phyloP scores from a whole-genome alignment of 2,113 vertebrate genomes.

The Tragulus kanchil region DNA sequence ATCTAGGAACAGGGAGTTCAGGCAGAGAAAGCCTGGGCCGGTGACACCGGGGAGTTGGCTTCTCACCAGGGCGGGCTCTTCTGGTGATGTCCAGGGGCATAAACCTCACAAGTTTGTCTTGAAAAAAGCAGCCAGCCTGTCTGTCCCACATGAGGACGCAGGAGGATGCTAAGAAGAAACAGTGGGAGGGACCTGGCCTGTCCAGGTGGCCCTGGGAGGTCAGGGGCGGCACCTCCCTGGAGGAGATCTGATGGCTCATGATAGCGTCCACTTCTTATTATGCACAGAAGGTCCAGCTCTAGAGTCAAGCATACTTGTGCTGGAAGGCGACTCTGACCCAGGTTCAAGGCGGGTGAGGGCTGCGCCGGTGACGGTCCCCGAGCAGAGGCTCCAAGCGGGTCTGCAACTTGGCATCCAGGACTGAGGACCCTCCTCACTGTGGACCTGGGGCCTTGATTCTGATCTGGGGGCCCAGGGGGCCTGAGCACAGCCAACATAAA shows the following conservation, averaged over 20 bases:
- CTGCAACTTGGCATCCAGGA: background rate
- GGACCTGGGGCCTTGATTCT: background rate
- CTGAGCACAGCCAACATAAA: background rate
- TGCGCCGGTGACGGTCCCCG: background rate
- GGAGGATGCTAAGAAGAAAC: background rate
- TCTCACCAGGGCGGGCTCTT: background rate
- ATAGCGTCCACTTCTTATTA: background rate
- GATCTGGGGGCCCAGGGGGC: background rate
- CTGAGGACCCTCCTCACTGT: background rate
- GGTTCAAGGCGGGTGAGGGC: too few species aligned
- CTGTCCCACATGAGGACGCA: background rate
- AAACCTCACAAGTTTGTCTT: background rate
- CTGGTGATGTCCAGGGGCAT: background rate
- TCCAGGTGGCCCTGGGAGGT: background rate
- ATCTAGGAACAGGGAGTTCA: background rate
- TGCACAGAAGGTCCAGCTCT: background rate
- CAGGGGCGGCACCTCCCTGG: background rate
- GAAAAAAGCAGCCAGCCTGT: too few species aligned
- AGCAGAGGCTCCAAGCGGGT: background rate
- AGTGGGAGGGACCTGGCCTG: background rate
- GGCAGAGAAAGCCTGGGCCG: background rate
- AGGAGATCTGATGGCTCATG: background rate
- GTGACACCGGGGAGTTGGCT: background rate
- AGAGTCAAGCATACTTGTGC: background rate
- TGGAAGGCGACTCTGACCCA: background rate